A percentile compares a stretch with the other conserved stretches of the same genome.
These are phyloP conservation scores for Chrysemys picta DNA, from an alignment of 2,113 vertebrate genomes.

Conservation along the genomic window DNA sequence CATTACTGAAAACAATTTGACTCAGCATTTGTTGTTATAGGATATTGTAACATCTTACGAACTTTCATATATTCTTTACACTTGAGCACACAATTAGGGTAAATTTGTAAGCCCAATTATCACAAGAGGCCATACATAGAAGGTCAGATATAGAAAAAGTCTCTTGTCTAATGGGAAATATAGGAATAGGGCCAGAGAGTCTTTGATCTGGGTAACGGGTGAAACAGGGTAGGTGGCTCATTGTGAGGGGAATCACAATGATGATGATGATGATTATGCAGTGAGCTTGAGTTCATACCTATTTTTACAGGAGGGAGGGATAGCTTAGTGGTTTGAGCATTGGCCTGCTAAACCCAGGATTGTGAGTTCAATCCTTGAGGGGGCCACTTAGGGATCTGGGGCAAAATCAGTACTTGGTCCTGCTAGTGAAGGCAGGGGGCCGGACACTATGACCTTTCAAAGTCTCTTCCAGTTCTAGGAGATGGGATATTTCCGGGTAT, in stretches of 20 bases:
- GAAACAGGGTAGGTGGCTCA: not conserved
- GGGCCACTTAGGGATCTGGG: too few species aligned
- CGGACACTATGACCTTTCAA: too few species aligned
- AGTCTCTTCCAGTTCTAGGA: too few species aligned
- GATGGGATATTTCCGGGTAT: too few species aligned
- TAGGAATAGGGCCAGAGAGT: not conserved
- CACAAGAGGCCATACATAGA: not conserved
- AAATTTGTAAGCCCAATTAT: not conserved
- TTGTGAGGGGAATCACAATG: not conserved
- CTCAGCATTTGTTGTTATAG: not conserved
- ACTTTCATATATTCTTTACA: not conserved
- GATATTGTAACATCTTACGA: not conserved
- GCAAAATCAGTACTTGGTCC: too few species aligned
- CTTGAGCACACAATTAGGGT: not conserved
- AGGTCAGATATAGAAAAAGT: not conserved
- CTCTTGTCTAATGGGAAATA: not conserved
- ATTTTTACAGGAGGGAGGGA: not conserved
- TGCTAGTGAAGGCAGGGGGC: too few species aligned
- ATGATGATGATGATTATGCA: not conserved
- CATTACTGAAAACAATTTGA: too few species aligned
- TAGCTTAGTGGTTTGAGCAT: too few species aligned
- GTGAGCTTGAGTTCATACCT: not conserved
- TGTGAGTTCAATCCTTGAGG: too few species aligned
- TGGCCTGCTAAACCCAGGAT: too few species aligned
- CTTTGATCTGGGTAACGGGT: not conserved